Conservation (phyloP, 2,113 vertebrate species). For the Harpagus bidentatus region DNA sequence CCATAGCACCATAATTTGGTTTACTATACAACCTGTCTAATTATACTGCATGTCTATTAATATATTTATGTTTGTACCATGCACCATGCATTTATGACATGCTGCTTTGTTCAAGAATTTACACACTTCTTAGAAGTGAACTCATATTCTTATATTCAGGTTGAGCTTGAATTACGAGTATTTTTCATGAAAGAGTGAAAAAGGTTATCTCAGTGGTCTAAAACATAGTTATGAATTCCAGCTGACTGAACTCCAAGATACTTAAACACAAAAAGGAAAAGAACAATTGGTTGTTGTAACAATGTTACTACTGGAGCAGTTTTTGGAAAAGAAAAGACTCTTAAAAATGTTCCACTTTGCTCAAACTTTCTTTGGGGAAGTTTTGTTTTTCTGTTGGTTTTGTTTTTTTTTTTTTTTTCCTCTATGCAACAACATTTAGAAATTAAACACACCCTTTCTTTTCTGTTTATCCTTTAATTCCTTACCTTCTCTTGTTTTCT, state of each 20-base stretch:
- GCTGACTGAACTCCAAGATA: background rate
- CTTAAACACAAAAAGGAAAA: background rate
- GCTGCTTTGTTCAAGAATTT: background rate
- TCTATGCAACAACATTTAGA: background rate
- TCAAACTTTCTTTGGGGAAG: background rate
- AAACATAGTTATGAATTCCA: background rate
- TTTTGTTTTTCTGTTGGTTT: background rate
- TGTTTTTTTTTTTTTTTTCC: too few species aligned
- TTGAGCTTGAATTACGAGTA: accelerated
- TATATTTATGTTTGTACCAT: background rate
- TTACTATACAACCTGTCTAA: background rate
- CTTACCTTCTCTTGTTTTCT: background rate
- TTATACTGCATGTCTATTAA: background rate
- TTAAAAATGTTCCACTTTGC: background rate
- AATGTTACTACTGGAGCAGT: background rate
- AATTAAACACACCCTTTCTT: background rate
- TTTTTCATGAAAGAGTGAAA: background rate
- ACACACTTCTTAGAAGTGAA: background rate
- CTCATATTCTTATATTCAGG: background rate
- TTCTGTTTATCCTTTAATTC: background rate
- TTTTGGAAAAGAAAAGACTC: background rate
- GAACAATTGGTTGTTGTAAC: background rate
- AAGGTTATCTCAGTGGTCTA: background rate
- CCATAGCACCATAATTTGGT: background rate
- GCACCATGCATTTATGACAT: background rate